Evolutionary conservation across 2,888 invertebrate genomes (phyloP).

Genomic region (Acrobasis consociella): DNA sequence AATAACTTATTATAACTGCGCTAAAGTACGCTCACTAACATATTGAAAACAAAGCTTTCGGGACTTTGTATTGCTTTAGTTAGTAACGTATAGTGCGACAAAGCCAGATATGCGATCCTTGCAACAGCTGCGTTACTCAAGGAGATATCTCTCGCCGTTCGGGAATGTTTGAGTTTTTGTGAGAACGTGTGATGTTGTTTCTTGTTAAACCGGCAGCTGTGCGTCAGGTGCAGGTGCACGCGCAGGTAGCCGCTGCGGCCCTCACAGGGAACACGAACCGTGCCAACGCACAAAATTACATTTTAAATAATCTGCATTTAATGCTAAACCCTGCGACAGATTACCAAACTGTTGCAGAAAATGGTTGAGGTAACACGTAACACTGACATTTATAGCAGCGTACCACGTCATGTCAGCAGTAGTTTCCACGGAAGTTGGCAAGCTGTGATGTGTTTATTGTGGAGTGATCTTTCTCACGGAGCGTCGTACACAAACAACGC

Average conservation of each 20-base stretch:
- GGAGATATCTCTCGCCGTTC: background rate
- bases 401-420: too few species aligned
- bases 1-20: slow-evolving; percentile 57
- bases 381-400: too few species aligned
- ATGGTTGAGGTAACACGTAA: too few species aligned
- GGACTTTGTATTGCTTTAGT: background rate
- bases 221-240: slow-evolving; percentile 8
- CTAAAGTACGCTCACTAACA: slow-evolving; percentile 8
- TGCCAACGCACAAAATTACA: background rate
- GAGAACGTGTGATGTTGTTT: slow-evolving; percentile 10
- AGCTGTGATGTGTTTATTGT: background rate
- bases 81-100: background rate
- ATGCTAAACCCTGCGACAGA: background rate
- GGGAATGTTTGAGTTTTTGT: background rate
- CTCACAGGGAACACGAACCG: too few species aligned
- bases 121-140: background rate
- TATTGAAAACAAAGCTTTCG: slow-evolving; percentile 6
- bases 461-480: background rate
- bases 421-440: too few species aligned
- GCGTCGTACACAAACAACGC: too few species aligned
- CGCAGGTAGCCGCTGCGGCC: slow-evolving; percentile 4
- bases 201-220: slow-evolving; percentile 5
- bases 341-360: background rate
- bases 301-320: background rate
- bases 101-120: background rate